Conservation (phyloP, 37 sponge, comb jelly and placozoan genomes). For the Chondrosia reniformis region DNA sequence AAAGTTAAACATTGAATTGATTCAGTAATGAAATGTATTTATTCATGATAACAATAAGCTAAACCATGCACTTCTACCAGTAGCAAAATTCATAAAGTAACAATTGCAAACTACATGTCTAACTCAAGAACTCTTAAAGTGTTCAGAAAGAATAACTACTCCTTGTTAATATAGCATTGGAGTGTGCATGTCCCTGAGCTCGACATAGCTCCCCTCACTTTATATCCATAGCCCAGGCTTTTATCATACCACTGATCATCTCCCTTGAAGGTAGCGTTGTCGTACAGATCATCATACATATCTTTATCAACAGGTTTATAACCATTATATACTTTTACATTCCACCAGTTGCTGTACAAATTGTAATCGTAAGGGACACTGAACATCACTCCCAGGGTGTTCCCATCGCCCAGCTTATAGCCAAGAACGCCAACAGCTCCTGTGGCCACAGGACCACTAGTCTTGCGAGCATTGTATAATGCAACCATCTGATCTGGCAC, state of each 20-base stretch:
- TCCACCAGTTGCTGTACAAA: constrained; percentile 34
- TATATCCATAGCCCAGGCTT: not conserved
- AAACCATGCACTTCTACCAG: too few species aligned
- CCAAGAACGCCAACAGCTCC: constrained; percentile 11
- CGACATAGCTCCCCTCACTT: not conserved
- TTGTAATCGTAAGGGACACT: constrained; percentile 30
- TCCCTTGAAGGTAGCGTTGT: constrained; percentile 11
- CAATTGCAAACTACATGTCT: too few species aligned
- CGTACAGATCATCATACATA: constrained; percentile 28
- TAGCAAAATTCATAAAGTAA: too few species aligned
- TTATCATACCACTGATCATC: constrained; percentile 18
- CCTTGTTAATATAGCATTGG: not conserved
- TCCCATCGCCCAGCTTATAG: constrained; percentile 14
- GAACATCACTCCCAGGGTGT: constrained; percentile 21
- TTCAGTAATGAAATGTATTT: too few species aligned
- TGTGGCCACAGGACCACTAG: constrained; percentile 7
- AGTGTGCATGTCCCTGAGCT: not conserved
- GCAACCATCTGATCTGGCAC: not conserved
- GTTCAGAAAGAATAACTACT: not conserved
- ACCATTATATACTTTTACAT: constrained; percentile 24
- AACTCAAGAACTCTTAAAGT: too few species aligned
- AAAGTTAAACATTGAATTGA: too few species aligned
- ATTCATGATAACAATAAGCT: too few species aligned
- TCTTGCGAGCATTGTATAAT: constrained; percentile 10
- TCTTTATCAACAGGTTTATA: not conserved